phyloP scores from a whole-genome alignment of 2,113 vertebrate genomes.

The Microcebus tavaratra region DNA sequence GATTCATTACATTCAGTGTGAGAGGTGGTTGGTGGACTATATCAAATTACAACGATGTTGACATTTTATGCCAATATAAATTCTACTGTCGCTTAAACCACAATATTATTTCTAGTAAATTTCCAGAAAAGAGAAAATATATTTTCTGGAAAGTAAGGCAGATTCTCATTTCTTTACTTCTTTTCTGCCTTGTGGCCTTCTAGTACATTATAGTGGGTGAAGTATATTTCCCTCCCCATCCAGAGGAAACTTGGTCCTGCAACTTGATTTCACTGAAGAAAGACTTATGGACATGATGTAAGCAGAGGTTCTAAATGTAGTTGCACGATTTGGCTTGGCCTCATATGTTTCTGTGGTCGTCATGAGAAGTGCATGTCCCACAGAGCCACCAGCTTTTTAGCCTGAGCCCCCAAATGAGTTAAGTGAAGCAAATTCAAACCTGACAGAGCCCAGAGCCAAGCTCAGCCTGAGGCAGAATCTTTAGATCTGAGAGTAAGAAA shows the following conservation, averaged over 20 bases:
- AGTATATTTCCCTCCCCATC: not conserved
- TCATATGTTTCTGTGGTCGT: not conserved
- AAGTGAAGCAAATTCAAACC: not conserved
- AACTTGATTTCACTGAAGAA: not conserved
- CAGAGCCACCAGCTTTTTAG: not conserved
- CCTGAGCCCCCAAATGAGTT: not conserved
- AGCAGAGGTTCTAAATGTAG: not conserved
- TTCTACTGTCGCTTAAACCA: not conserved
- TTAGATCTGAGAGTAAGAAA: not conserved
- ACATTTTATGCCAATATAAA: not conserved
- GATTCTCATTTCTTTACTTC: not conserved
- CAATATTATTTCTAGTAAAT: not conserved
- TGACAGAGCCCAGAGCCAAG: not conserved
- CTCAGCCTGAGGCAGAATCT: not conserved
- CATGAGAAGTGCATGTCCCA: not conserved
- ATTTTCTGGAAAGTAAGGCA: not conserved
- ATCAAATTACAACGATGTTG: not conserved
- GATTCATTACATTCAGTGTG: not conserved
- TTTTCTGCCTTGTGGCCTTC: not conserved
- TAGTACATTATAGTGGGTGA: not conserved
- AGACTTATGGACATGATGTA: not conserved
- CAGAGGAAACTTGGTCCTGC: not conserved
- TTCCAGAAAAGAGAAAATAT: not conserved
- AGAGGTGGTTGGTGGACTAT: not conserved
- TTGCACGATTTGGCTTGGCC: not conserved